Conservation (phyloP, 2,888 invertebrate species). For the Brachyopa scutellaris region DNA sequence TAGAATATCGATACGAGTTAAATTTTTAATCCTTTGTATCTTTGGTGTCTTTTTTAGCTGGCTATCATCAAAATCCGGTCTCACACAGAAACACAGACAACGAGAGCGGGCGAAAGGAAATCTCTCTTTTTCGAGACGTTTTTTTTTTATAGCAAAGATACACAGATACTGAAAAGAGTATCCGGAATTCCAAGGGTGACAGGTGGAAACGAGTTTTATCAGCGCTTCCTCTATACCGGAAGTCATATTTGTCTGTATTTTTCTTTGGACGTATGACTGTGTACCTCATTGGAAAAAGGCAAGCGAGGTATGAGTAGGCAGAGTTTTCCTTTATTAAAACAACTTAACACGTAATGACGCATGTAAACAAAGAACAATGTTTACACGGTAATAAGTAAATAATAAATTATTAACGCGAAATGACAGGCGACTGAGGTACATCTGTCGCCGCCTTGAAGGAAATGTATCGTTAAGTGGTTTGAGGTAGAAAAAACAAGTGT, state of each 20-base stretch:
- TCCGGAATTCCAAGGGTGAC: slow-evolving; percentile 27
- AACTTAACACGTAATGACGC: slow-evolving; percentile 33
- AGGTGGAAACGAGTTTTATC: slow-evolving; percentile 28
- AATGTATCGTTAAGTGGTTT: slow-evolving; percentile 44
- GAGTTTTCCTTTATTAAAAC: not conserved
- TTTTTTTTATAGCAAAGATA: not conserved
- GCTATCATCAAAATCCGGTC: slow-evolving; percentile 25
- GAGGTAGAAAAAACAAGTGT: not conserved
- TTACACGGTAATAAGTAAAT: too few relatives aligned
- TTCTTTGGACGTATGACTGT: not conserved
- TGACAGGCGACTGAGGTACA: slow-evolving; percentile 47
- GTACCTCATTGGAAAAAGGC: slow-evolving; percentile 4
- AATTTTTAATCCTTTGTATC: slow-evolving; percentile 28
- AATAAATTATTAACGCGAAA: slow-evolving; percentile 56
- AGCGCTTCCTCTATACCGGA: slow-evolving; percentile 10
- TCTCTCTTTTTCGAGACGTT: not conserved
- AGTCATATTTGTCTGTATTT: slow-evolving; percentile 7
- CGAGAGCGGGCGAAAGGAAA: too few relatives aligned
- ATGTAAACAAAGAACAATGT: slow-evolving; percentile 34
- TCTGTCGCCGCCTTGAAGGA: slow-evolving; percentile 22
- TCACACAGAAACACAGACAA: not conserved
- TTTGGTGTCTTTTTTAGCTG: not conserved
- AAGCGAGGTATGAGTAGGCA: too few relatives aligned
- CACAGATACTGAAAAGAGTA: slow-evolving; percentile 1
- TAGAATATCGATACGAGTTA: too few relatives aligned